phyloP scores from a whole-genome alignment of 2,888 invertebrate genomes.

The Amiota communis region DNA sequence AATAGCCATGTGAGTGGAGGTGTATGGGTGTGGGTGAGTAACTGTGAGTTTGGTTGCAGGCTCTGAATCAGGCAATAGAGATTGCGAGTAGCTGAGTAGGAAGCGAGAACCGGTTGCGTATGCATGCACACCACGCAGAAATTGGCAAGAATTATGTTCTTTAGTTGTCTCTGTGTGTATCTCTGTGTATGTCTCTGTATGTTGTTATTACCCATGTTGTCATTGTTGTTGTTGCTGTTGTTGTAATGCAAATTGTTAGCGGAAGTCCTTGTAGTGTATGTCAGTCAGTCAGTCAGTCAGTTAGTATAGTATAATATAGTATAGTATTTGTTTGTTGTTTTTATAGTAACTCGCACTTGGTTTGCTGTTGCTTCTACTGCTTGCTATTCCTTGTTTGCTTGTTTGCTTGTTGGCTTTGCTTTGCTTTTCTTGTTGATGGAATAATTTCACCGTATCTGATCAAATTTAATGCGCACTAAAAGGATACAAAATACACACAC shows the following conservation, averaged over 20 bases:
- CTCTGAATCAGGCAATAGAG: too few relatives aligned
- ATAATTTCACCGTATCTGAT: conserved; percentile 43
- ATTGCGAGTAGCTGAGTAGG: too few relatives aligned
- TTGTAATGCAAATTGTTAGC: background rate
- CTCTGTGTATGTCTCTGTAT: conserved; percentile 14
- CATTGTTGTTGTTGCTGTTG: conserved; percentile 27
- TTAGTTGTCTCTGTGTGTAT: conserved; percentile 2
- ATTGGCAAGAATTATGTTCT: conserved; percentile 11
- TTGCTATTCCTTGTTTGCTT: background rate
- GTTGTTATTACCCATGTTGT: conserved; percentile 10
- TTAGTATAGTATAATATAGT: conserved; percentile 42
- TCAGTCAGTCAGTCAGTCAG: conserved; percentile 20
- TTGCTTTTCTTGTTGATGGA: conserved; percentile 3
- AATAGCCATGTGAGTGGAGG: too few relatives aligned
- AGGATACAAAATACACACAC: conserved; percentile 50
- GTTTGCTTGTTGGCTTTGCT: conserved; percentile 42
- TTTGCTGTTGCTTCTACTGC: conserved; percentile 37
- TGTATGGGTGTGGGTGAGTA: too few relatives aligned
- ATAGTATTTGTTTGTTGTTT: conserved; percentile 17
- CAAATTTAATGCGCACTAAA: conserved; percentile 53
- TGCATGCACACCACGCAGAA: background rate
- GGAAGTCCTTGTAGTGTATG: conserved; percentile 21
- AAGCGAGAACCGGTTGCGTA: background rate
- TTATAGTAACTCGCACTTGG: background rate
- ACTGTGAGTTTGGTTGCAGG: background rate